Conservation (phyloP, 2,888 invertebrate genomes). For the Danaus chrysippus region DNA sequence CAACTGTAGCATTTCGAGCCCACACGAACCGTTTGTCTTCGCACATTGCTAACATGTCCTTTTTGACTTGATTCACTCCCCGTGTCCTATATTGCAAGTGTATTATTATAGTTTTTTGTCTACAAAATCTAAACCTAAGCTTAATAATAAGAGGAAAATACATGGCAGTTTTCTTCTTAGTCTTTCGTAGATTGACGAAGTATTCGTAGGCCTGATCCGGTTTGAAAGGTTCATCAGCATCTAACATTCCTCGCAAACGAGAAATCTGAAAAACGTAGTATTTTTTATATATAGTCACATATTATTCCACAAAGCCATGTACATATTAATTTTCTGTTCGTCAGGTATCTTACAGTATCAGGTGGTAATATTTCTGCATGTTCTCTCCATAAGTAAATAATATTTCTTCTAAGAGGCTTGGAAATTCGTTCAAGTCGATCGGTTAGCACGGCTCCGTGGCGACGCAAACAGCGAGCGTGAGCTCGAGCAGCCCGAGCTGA, state of each 20-base stretch:
- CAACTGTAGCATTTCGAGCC: constrained; percentile 67
- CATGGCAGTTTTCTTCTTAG: constrained; percentile 51
- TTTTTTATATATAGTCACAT: not conserved
- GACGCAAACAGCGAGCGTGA: constrained; percentile 58
- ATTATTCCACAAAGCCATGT: not conserved
- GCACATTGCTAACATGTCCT: constrained; percentile 51
- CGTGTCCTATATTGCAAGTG: constrained; percentile 16
- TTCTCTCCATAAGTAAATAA: constrained; percentile 64
- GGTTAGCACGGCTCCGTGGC: constrained; percentile 57
- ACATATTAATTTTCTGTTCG: not conserved
- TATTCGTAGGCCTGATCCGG: constrained; percentile 72
- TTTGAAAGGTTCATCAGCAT: constrained; percentile 70
- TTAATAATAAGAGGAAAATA: constrained; percentile 33
- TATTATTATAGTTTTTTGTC: constrained; percentile 6
- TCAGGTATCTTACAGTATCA: constrained; percentile 50
- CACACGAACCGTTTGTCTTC: constrained; percentile 57
- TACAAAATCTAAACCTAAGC: not conserved
- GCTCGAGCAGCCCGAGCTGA: constrained; percentile 43
- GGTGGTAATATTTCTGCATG: constrained; percentile 52
- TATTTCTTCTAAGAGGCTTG: constrained; percentile 54
- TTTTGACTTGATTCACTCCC: constrained; percentile 50
- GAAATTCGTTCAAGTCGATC: constrained; percentile 62
- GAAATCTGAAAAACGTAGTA: constrained; percentile 47
- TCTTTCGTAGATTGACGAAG: constrained; percentile 60
- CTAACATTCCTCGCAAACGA: constrained; percentile 59